phyloP scores from a whole-genome alignment of 2,113 vertebrate species.

The Apaloderma vittatum region DNA sequence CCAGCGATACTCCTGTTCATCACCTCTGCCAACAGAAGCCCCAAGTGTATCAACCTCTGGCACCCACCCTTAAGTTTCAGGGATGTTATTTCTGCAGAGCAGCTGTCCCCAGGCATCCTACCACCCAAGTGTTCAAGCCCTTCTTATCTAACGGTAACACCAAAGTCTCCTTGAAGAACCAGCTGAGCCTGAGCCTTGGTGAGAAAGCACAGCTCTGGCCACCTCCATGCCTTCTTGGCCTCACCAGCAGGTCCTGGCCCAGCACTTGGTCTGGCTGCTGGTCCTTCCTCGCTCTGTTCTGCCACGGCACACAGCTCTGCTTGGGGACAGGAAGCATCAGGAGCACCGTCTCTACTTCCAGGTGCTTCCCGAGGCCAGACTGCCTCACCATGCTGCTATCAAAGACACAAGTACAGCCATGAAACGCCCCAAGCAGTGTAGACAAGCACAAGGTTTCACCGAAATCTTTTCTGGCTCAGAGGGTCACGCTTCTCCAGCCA shows the following conservation, averaged over 20 bases:
- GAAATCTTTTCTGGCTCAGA: not conserved
- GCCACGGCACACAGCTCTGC: accelerated
- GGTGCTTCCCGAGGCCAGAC: not conserved
- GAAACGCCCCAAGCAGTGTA: not conserved
- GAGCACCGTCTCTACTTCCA: not conserved
- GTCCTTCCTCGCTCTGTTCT: not conserved
- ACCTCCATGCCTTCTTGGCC: not conserved
- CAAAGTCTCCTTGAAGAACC: not conserved
- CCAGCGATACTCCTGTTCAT: not conserved
- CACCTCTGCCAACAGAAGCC: not conserved
- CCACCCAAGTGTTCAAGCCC: accelerated
- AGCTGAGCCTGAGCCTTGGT: not conserved
- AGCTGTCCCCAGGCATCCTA: not conserved
- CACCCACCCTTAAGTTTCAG: not conserved
- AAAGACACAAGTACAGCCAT: not conserved
- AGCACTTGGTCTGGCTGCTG: not conserved
- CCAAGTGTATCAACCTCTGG: not conserved
- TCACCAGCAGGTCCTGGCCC: accelerated
- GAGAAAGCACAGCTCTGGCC: not conserved
- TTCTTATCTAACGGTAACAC: not conserved
- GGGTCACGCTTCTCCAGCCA: not conserved
- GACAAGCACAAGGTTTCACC: not conserved
- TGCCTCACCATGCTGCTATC: accelerated
- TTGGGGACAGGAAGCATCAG: accelerated
- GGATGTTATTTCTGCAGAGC: not conserved